Conservation (phyloP, 1,140 invertebrate species). For the Trinorchestia longiramus region DNA sequence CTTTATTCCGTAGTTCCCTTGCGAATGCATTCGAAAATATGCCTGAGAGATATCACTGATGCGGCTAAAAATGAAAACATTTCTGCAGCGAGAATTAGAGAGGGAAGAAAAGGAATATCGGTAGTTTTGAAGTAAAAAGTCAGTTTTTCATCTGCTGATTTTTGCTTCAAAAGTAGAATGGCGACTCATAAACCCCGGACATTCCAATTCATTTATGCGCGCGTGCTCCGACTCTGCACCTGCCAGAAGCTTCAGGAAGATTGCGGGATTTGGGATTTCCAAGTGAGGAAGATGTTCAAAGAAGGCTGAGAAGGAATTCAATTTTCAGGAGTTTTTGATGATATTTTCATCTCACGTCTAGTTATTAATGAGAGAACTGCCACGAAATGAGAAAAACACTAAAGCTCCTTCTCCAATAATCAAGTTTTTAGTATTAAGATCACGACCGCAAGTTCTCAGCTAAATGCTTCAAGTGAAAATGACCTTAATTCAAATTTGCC, state of each 20-base stretch:
- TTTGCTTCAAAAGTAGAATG: neutral
- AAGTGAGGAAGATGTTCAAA: neutral
- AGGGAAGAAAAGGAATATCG: neutral
- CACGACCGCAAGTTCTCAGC: neutral
- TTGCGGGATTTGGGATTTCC: too few species aligned
- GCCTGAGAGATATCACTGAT: neutral
- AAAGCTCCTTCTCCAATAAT: neutral
- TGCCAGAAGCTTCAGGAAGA: too few species aligned
- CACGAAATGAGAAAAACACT: neutral
- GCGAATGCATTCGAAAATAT: neutral
- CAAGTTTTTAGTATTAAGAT: neutral
- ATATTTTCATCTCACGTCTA: neutral
- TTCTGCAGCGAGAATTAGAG: neutral
- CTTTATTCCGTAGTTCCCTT: too few species aligned
- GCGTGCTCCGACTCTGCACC: neutral
- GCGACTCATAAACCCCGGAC: neutral
- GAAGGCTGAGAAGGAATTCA: neutral
- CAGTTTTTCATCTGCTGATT: neutral
- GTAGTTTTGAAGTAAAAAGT: neutral
- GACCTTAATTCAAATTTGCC: neutral
- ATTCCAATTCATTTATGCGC: neutral
- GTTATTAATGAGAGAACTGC: neutral
- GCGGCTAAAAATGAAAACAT: neutral
- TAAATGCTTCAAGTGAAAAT: neutral
- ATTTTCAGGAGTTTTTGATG: neutral